Conservation (phyloP, 1,140 invertebrate genomes). For the Cyclargus thomasi region DNA sequence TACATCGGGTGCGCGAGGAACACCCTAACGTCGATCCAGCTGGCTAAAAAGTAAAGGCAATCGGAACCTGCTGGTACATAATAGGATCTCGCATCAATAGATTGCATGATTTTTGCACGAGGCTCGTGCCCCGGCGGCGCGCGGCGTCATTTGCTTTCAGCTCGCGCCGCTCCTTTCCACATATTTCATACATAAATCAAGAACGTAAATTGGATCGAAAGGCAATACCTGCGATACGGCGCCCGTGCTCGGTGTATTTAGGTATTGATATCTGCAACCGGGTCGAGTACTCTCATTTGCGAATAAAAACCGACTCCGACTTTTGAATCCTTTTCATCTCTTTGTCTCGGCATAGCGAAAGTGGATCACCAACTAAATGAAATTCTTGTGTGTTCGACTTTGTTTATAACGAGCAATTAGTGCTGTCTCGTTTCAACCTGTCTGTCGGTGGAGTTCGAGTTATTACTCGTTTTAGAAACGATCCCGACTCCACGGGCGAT, state of each 20-base stretch:
- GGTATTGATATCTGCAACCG: conserved; percentile 17
- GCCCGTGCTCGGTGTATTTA: conserved; percentile 6
- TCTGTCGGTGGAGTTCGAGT: background rate
- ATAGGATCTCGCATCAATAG: background rate
- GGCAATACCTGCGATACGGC: conserved; percentile 11
- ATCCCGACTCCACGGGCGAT: too few relatives aligned
- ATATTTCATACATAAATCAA: conserved; percentile 23
- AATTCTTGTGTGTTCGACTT: background rate
- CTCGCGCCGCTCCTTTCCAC: conserved; percentile 19
- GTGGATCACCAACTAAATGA: background rate
- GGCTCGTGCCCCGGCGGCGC: background rate
- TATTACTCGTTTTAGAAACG: background rate
- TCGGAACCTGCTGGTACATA: background rate
- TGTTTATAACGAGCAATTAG: background rate
- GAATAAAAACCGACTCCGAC: conserved; percentile 17
- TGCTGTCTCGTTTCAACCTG: background rate
- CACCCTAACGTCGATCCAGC: too few relatives aligned
- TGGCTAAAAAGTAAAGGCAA: background rate
- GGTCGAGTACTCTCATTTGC: conserved; percentile 21
- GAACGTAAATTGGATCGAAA: conserved; percentile 22
- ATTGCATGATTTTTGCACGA: conserved; percentile 14
- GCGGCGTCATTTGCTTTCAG: conserved; percentile 17
- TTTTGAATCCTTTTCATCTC: conserved; percentile 19
- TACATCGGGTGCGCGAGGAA: background rate
- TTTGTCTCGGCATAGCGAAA: conserved; percentile 12